Evolutionary conservation across 1,140 invertebrate species (phyloP).

Genomic region (Conus ventricosus): DNA sequence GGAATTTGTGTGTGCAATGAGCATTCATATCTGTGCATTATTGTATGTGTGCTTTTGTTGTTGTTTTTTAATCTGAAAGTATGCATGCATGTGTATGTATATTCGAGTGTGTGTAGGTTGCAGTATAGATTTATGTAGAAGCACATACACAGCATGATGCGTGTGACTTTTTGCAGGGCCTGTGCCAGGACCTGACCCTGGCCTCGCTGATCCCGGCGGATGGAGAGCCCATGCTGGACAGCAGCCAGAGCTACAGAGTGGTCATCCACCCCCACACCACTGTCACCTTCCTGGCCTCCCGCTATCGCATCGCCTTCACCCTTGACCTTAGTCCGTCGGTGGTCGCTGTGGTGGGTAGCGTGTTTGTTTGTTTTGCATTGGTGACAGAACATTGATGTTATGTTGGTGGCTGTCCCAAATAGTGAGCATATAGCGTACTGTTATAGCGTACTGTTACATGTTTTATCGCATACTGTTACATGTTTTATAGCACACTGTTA

Average conservation of each 20-base stretch:
- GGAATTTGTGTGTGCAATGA: background rate
- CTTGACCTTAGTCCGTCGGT: slow-evolving; percentile 88
- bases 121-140: too few relatives aligned
- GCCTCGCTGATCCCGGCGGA: slow-evolving; percentile 62
- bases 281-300: slow-evolving; percentile 77
- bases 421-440: too few relatives aligned
- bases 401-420: too few relatives aligned
- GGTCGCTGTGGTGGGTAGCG: slow-evolving; percentile 79
- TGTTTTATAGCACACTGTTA: too few relatives aligned
- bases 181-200: slow-evolving; percentile 57
- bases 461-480: too few relatives aligned
- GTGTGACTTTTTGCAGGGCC: slow-evolving; percentile 43
- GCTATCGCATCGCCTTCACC: slow-evolving; percentile 85
- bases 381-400: too few relatives aligned
- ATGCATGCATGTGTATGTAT: background rate
- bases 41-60: background rate
- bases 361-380: background rate
- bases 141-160: slow-evolving; percentile 4
- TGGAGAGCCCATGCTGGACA: slow-evolving; percentile 36
- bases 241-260: slow-evolving; percentile 52
- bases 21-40: background rate
- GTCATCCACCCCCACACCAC: slow-evolving; percentile 77
- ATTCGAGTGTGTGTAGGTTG: background rate
- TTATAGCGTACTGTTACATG: too few relatives aligned
- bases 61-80: too few relatives aligned